Evolutionary conservation across 2,888 invertebrate species (phyloP).

Genomic region (Anthrax anthrax): DNA sequence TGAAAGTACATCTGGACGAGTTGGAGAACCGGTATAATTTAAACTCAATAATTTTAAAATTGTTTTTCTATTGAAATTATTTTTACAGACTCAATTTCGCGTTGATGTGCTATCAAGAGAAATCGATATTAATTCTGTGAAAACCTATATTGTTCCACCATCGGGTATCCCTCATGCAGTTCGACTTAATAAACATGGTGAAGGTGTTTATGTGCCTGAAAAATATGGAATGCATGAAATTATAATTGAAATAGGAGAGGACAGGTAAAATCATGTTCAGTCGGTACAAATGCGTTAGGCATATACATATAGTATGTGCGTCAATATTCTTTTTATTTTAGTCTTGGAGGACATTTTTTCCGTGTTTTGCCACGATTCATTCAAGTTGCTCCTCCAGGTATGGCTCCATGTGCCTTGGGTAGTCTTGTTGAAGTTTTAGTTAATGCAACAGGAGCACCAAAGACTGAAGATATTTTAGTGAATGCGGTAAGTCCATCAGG

Average conservation of each 20-base stretch:
- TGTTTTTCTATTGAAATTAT: background rate
- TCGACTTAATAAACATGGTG: constrained; percentile 54
- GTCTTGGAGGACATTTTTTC: constrained; percentile 55
- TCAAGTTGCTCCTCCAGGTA: constrained; percentile 78
- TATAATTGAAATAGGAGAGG: constrained; percentile 48
- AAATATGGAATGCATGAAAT: constrained; percentile 89
- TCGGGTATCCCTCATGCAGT: constrained; percentile 50
- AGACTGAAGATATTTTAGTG: constrained; percentile 73
- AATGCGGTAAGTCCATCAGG: constrained; percentile 87
- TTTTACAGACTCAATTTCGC: constrained; percentile 56
- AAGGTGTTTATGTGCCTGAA: constrained; percentile 72
- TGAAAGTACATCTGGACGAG: constrained; percentile 71
- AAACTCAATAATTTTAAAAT: constrained; percentile 6
- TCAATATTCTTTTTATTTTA: no score
- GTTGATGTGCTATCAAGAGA: constrained; percentile 56
- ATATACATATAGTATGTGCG: no score
- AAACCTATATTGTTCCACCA: constrained; percentile 64
- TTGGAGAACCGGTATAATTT: constrained; percentile 74
- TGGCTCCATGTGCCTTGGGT: constrained; percentile 90
- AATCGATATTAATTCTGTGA: constrained; percentile 55
- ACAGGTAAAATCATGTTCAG: no score
- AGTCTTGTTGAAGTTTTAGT: constrained; percentile 90
- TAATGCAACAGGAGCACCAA: constrained; percentile 67
- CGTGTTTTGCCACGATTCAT: constrained; percentile 75
- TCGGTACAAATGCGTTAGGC: no score